A percentile compares a stretch with the other conserved stretches of the same genome.
Evolutionary conservation across 2,113 vertebrate genomes (phyloP).

Genomic region (Macquaria ambigua): DNA sequence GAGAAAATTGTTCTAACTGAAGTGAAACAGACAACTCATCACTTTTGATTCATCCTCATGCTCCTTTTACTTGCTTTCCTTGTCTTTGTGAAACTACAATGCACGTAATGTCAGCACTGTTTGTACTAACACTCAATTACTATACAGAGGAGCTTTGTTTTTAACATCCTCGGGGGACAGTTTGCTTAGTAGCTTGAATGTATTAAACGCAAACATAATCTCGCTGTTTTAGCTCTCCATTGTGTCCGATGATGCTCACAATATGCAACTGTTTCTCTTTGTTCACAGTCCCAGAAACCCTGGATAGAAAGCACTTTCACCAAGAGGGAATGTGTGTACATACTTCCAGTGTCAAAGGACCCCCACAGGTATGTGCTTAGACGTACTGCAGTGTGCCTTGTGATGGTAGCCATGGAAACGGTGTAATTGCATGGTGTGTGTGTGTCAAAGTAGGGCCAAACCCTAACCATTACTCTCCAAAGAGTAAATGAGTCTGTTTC

Average conservation of each 20-base stretch:
- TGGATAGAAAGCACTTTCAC: conserved; percentile 99
- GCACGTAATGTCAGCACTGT: not conserved
- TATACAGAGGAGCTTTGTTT: not conserved
- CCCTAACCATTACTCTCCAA: conserved; percentile 71
- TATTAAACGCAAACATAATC: conserved; percentile 3
- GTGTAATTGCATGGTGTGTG: conserved; percentile 62
- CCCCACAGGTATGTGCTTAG: conserved; percentile 94
- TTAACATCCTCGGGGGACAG: not conserved
- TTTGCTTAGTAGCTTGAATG: conserved; percentile 5
- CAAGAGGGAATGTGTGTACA: conserved; percentile 99
- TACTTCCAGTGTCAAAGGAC: conserved; percentile 99
- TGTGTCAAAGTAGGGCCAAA: conserved; percentile 59
- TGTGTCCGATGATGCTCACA: not conserved
- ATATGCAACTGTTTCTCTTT: conserved; percentile 29
- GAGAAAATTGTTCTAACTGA: not conserved
- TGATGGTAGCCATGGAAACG: conserved; percentile 63
- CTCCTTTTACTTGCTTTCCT: not conserved
- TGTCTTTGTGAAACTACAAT: conserved; percentile 11
- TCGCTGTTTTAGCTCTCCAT: not conserved
- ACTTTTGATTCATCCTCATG: not conserved
- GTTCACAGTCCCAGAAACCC: conserved; percentile 97
- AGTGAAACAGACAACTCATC: not conserved
- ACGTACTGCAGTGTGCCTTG: conserved; percentile 37
- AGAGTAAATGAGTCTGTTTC: conserved; percentile 63
- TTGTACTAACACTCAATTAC: not conserved